phyloP scores from a whole-genome alignment of 2,797 vertebrate genomes.

The Tokudaia muenninki region DNA sequence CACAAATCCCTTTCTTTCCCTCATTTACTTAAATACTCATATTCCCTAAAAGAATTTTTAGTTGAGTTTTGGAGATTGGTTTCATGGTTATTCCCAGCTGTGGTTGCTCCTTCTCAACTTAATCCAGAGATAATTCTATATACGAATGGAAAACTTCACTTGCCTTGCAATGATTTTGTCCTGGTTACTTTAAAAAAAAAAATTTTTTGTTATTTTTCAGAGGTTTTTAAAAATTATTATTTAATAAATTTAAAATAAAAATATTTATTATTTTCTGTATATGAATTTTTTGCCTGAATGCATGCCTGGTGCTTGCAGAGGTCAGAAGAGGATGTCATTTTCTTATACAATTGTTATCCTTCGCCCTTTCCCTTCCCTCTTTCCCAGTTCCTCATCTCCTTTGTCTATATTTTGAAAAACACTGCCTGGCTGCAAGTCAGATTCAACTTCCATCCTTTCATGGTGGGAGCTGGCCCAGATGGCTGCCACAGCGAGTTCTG shows the following conservation, averaged over 20 bases:
- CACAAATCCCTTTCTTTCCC: background rate
- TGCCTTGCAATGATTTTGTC: background rate
- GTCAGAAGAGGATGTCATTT: background rate
- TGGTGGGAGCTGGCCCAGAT: constrained; percentile 76
- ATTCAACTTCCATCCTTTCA: background rate
- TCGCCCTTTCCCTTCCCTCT: background rate
- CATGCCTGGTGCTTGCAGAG: background rate
- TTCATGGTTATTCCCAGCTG: constrained; percentile 15
- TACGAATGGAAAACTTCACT: background rate
- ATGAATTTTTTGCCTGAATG: background rate
- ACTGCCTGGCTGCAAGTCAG: constrained; percentile 71
- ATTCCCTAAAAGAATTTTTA: constrained; percentile 26
- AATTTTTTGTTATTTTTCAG: background rate
- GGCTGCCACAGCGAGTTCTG: constrained; percentile 74
- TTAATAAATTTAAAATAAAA: background rate
- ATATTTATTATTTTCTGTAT: background rate
- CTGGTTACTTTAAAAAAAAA: background rate
- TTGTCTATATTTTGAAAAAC: background rate
- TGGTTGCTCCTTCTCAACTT: background rate
- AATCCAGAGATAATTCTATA: constrained; percentile 9
- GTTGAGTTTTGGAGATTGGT: constrained; percentile 57
- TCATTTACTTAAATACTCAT: constrained; percentile 38
- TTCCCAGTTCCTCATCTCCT: background rate
- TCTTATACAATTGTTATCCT: too few species aligned
- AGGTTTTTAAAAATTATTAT: background rate